Percentiles rank a stretch among this genome's conserved stretches.
Conservation (phyloP, 2,113 vertebrate genomes). For the Chionis minor region DNA sequence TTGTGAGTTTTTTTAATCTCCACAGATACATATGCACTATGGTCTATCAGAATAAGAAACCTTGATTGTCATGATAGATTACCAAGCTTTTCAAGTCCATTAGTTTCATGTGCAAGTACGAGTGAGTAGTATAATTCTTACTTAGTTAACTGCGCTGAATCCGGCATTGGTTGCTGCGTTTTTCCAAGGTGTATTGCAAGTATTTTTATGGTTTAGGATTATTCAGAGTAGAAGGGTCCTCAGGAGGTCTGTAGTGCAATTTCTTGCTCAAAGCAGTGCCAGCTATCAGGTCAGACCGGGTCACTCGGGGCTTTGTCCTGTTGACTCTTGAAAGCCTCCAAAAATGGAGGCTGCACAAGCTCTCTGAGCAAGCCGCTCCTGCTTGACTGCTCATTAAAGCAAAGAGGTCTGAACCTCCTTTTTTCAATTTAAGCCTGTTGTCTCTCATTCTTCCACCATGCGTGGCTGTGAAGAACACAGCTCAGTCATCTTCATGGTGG, state of each 20-base stretch:
- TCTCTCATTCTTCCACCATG: background rate
- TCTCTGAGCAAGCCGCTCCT: background rate
- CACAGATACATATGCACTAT: background rate
- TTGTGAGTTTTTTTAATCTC: background rate
- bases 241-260: background rate
- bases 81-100: background rate
- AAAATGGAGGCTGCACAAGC: background rate
- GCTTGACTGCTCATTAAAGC: background rate
- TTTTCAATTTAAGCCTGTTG: background rate
- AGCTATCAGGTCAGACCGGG: background rate
- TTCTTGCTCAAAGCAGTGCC: background rate
- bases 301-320: background rate
- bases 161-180: background rate
- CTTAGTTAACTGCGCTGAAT: background rate
- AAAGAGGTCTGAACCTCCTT: background rate
- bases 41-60: conserved; percentile 11
- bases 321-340: background rate
- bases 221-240: background rate
- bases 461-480: background rate
- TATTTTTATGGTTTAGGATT: background rate
- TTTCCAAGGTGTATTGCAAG: background rate
- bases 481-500: background rate
- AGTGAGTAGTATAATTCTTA: background rate
- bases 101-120: background rate
- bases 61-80: background rate